Conservation (phyloP, 2,888 invertebrate genomes). For the Tortrix viridana region DNA sequence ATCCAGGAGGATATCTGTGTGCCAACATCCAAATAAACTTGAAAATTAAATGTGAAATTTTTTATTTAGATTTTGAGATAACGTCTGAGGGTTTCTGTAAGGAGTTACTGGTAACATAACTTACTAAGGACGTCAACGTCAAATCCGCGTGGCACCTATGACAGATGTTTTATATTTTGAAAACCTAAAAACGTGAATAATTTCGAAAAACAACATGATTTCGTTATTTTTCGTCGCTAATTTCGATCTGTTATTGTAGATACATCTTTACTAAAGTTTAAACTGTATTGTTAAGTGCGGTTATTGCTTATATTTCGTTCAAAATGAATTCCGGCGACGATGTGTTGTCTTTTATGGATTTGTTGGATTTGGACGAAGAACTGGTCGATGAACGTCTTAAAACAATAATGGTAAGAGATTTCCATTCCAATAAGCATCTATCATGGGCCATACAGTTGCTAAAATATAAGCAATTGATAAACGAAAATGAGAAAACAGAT, state of each 20-base stretch:
- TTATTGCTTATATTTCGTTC: constrained; percentile 34
- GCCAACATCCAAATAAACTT: no score
- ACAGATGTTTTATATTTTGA: constrained; percentile 2
- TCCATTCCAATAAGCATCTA: constrained; percentile 60
- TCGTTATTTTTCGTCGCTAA: no score
- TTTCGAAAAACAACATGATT: neutral
- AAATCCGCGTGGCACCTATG: neutral
- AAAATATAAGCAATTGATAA: constrained; percentile 73
- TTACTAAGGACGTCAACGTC: neutral
- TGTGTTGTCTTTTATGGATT: constrained; percentile 65
- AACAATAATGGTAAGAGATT: constrained; percentile 58
- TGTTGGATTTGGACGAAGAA: constrained; percentile 75
- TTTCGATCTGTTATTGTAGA: no score
- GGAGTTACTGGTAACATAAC: neutral
- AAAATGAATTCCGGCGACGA: constrained; percentile 51
- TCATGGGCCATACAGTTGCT: constrained; percentile 60
- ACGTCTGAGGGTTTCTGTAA: neutral
- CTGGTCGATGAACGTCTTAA: constrained; percentile 66
- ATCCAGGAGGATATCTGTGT: no score
- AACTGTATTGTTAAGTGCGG: neutral
- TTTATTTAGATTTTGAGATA: no score
- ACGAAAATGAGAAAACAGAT: constrained; percentile 64
- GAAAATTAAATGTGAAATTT: no score
- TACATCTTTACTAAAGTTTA: no score
- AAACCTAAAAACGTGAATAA: neutral